phyloP scores from a whole-genome alignment of 2,113 vertebrate species.

The Xenopus laevis region DNA sequence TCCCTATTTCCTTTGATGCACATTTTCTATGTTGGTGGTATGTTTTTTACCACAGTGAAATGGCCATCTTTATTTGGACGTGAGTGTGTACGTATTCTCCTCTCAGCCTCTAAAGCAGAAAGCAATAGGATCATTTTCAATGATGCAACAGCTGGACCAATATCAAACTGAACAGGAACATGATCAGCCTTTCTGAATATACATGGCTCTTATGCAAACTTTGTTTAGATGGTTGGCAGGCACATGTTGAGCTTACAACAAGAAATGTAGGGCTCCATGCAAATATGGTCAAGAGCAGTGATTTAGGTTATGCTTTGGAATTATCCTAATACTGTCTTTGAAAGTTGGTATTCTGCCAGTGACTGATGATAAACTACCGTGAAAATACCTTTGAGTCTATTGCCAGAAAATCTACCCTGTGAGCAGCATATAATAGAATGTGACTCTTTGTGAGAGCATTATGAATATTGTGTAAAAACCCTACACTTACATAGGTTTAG shows the following conservation, averaged over 20 bases:
- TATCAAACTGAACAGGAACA: constrained; percentile 58
- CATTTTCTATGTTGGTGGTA: constrained; percentile 7
- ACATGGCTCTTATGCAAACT: constrained; percentile 73
- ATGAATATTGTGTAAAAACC: constrained; percentile 29
- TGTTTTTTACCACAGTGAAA: not conserved
- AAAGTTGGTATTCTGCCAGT: constrained; percentile 48
- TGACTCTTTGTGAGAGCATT: constrained; percentile 3
- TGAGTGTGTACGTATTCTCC: not conserved
- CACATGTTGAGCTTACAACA: constrained; percentile 76
- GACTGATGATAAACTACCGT: constrained; percentile 52
- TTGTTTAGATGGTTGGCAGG: constrained; percentile 69
- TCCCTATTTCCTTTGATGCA: not conserved
- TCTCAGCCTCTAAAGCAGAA: constrained; percentile 24
- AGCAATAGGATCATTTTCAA: constrained; percentile 31
- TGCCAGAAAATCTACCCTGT: constrained; percentile 32
- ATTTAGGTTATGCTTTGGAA: constrained; percentile 69
- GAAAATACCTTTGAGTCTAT: constrained; percentile 64
- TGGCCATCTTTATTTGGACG: not conserved
- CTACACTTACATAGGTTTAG: constrained; percentile 20
- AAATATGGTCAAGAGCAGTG: constrained; percentile 77
- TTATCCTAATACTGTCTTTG: constrained; percentile 49
- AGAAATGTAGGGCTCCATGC: constrained; percentile 75
- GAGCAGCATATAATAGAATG: constrained; percentile 49
- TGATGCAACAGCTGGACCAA: constrained; percentile 30
- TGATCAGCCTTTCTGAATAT: constrained; percentile 66